Conservation (phyloP, 2,888 invertebrate species). For the Ceriagrion tenellum region DNA sequence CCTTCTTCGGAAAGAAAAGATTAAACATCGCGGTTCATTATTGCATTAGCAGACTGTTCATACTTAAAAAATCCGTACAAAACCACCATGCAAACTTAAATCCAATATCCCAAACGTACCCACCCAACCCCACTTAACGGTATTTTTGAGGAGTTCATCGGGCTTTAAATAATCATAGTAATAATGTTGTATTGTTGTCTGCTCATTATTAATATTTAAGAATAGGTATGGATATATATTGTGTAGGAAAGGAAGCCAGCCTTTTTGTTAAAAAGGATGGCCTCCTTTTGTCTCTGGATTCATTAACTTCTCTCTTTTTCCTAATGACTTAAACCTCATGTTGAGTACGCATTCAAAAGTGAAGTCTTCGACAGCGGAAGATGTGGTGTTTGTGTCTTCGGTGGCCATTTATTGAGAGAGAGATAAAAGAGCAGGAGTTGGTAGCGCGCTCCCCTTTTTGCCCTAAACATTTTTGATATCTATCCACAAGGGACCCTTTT, state of each 20-base stretch:
- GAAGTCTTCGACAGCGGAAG: slow-evolving; percentile 31
- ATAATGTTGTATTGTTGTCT: slow-evolving; percentile 68
- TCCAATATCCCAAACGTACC: neutral
- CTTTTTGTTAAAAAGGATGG: neutral
- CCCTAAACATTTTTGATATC: neutral
- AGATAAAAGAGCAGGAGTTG: neutral
- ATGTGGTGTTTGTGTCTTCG: neutral
- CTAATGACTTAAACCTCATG: slow-evolving; percentile 46
- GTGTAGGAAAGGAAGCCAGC: slow-evolving; percentile 50
- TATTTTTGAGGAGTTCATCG: slow-evolving; percentile 63
- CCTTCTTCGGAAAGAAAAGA: slow-evolving; percentile 15
- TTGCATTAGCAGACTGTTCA: slow-evolving; percentile 4
- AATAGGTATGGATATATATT: slow-evolving; percentile 54
- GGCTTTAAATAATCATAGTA: slow-evolving; percentile 66
- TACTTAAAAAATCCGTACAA: slow-evolving; percentile 7
- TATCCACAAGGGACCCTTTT: slow-evolving; percentile 1
- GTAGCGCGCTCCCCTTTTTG: neutral
- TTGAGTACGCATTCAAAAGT: slow-evolving; percentile 17
- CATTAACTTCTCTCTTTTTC: slow-evolving; percentile 65
- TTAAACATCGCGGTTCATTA: neutral
- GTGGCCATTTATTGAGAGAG: neutral
- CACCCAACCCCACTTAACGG: slow-evolving; percentile 20
- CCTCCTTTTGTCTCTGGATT: slow-evolving; percentile 40
- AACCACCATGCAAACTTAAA: neutral
- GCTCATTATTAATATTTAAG: slow-evolving; percentile 67